Evolutionary conservation across 2,113 vertebrate genomes (phyloP).

Genomic region (Regulus satrapa): DNA sequence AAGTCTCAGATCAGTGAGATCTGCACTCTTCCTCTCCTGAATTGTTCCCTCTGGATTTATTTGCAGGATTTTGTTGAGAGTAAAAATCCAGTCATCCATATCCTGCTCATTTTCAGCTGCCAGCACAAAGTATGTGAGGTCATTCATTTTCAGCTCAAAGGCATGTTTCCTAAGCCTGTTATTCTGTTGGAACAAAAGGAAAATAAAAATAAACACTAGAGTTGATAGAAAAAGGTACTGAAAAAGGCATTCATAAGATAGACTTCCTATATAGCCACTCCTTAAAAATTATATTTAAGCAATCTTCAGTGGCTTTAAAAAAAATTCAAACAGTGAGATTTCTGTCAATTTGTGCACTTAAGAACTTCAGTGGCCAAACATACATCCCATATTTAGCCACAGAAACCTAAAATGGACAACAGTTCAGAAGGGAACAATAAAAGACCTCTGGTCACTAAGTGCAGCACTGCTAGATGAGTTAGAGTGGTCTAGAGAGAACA

Average conservation of each 20-base stretch:
- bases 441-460: neutral
- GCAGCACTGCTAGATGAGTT: neutral
- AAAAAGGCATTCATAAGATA: neutral
- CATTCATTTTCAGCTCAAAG: conserved; percentile 98
- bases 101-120: conserved; percentile 96
- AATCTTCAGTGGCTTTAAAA: neutral
- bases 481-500: neutral
- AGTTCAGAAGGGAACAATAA: neutral
- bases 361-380: neutral
- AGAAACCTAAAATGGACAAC: neutral
- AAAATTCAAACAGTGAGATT: neutral
- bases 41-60: conserved; percentile 87
- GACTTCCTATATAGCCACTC: neutral
- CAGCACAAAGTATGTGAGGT: conserved; percentile 97
- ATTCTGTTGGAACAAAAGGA: conserved; percentile 71
- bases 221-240: neutral
- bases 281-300: neutral
- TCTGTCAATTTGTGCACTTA: neutral
- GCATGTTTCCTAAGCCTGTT: conserved; percentile 92
- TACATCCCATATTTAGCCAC: fast-evolving
- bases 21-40: conserved; percentile 88
- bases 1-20: conserved; percentile 86
- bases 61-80: conserved; percentile 92
- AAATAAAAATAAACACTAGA: neutral
- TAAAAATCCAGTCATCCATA: conserved; percentile 98